Conservation (phyloP, 2,888 invertebrate genomes). For the Ophonus ardosiacus region DNA sequence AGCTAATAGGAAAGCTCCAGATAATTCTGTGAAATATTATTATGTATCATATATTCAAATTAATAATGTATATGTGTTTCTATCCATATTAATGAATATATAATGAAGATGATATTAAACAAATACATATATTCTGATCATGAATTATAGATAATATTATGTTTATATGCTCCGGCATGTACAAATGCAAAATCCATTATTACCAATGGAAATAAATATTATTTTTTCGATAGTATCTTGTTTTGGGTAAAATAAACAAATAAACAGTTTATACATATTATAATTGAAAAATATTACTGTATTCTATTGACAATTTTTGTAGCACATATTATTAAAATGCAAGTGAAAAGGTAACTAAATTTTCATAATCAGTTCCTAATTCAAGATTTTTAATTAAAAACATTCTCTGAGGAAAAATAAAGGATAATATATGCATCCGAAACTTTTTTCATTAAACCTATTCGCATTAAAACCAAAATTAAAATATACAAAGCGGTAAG, state of each 20-base stretch:
- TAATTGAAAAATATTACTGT: background rate
- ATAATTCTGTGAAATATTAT: background rate
- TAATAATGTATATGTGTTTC: background rate
- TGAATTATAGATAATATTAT: background rate
- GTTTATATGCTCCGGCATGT: background rate
- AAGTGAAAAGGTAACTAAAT: no score
- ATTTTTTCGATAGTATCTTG: background rate
- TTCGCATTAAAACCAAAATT: background rate
- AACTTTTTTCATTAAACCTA: constrained; percentile 11
- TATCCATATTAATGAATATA: background rate
- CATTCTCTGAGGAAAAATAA: background rate
- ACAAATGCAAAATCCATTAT: background rate
- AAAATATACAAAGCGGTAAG: background rate
- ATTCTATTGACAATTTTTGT: background rate
- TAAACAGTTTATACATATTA: background rate
- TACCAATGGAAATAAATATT: background rate
- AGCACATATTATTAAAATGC: background rate
- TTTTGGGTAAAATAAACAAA: background rate
- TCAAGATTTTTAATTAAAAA: background rate
- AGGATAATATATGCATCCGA: background rate
- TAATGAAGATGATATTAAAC: background rate
- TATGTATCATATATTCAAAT: background rate
- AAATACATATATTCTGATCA: background rate
- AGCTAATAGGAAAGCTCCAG: background rate
- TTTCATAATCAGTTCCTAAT: background rate